Evolutionary conservation across 2,888 invertebrate genomes (phyloP).

Genomic region (Chrysina gloriosa): DNA sequence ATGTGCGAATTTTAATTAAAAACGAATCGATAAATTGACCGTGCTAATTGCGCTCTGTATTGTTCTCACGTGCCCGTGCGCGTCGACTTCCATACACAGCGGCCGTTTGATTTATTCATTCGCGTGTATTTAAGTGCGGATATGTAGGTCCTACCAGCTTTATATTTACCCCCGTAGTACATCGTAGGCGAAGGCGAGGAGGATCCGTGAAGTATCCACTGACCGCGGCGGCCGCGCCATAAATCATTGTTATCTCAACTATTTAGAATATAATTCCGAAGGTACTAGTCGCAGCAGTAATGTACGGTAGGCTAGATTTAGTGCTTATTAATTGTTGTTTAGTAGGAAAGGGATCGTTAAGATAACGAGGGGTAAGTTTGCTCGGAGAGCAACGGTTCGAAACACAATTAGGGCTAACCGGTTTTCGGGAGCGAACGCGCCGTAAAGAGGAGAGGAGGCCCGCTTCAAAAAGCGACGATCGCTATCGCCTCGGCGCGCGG

Average conservation of each 20-base stretch:
- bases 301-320: conserved; percentile 41
- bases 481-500: not conserved
- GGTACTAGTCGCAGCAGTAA: conserved; percentile 34
- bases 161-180: not conserved
- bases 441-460: not conserved
- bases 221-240: conserved; percentile 33
- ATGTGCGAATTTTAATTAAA: conserved; percentile 39
- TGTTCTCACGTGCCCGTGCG: conserved; percentile 28
- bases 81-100: not conserved
- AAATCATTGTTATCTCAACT: conserved; percentile 43
- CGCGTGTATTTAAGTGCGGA: not conserved
- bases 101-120: conserved; percentile 19
- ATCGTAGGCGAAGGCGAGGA: not conserved
- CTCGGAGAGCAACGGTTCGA: conserved; percentile 24
- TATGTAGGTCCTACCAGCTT: not conserved
- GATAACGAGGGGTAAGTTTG: conserved; percentile 41
- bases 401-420: conserved; percentile 38
- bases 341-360: conserved; percentile 43
- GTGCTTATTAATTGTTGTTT: conserved; percentile 45
- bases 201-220: conserved; percentile 38
- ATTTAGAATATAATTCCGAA: conserved; percentile 44
- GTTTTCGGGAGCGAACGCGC: not conserved
- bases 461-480: conserved; percentile 8
- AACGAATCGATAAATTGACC: conserved; percentile 37
- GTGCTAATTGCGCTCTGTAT: conserved; percentile 33